Base-by-base conservation (phyloP, 2,797 vertebrate genomes). In the Sebastes taczanowskii region DNA sequence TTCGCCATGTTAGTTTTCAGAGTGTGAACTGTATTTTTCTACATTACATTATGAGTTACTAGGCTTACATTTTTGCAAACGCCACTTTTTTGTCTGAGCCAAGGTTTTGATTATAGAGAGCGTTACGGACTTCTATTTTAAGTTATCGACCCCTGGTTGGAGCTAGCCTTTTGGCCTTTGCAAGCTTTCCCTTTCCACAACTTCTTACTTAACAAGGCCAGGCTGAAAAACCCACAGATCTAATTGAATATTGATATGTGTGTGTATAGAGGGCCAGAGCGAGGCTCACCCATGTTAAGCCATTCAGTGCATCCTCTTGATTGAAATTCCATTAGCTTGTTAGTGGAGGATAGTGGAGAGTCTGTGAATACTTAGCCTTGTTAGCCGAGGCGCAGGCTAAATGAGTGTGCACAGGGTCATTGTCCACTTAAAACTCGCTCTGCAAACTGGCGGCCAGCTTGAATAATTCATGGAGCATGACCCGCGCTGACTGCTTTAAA, bases 271-370 rank as follows among this genome's bases (percentile, higher is more conserved):
- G 72, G 84, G 81, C 86, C 77, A 89, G 86, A 80, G 89, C 71
- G 65, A 88, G 84, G 83, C 89, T 88, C 65, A 67, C 74, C 89
- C 87, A 85, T 90, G 90, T 92, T 93, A 90, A 93, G 89, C 89
- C 91, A 91, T 93, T 91, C 92, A 87, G 87, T 83, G 89, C 90
- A 92, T 94, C 92, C 93, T 93, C 93, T 94, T 95, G 94, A 95
- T 94, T 95, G 93, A 90, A 94, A 95, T 95, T 95, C 94, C 94
- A 95, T 96, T 95, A 96, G 93, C 94, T 95, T 93, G 91, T 96
- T 96, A 95, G 94, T 89, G 83, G 89, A 91, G 91, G 91, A 90
- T 91, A 93, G 90, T 82, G 80, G 83, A 87, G 91, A 93, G 91
- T 89, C 88, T 78, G 87, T 86, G 88, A 91, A 93, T 94, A 90